Evolutionary conservation across 2,113 vertebrate genomes (phyloP).

Genomic region (Morone saxatilis): DNA sequence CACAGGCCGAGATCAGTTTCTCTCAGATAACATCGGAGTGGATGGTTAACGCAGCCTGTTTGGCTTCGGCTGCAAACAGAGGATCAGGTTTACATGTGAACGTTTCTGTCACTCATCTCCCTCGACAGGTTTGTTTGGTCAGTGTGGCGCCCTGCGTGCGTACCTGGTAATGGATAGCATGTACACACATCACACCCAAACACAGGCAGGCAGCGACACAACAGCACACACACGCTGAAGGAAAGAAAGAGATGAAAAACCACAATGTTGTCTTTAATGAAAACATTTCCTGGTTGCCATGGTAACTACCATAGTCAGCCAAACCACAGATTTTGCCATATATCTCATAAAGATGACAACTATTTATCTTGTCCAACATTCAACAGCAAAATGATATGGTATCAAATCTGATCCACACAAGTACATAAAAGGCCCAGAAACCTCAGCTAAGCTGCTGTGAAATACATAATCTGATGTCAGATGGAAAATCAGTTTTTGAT

Average conservation of each 20-base stretch:
- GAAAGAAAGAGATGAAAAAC: conserved; percentile 22
- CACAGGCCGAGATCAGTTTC: conserved; percentile 66
- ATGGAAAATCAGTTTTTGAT: conserved; percentile 42
- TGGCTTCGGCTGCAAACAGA: conserved; percentile 72
- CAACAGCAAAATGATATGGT: conserved; percentile 62
- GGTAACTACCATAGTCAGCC: conserved; percentile 9
- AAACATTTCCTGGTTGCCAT: conserved; percentile 56
- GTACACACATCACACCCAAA: conserved; percentile 11
- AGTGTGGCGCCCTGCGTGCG: conserved; percentile 37
- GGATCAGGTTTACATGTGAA: conserved; percentile 68
- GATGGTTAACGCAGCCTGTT: conserved; percentile 63
- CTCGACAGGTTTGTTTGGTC: conserved; percentile 70
- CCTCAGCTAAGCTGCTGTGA: conserved; percentile 38
- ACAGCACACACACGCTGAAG: background rate
- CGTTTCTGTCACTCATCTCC: conserved; percentile 42
- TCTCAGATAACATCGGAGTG: conserved; percentile 68
- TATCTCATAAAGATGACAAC: conserved; percentile 48
- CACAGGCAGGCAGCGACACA: conserved; percentile 2
- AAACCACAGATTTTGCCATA: conserved; percentile 53
- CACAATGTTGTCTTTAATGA: conserved; percentile 43
- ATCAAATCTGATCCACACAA: conserved; percentile 32
- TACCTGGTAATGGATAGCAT: conserved; percentile 39
- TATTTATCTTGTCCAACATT: conserved; percentile 62
- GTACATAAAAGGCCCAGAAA: conserved; percentile 49
- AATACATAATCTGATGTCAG: conserved; percentile 26